These are phyloP conservation scores for Oedothorax gibbosus DNA, from an alignment of 1,140 invertebrate genomes.

Conservation along the genomic window DNA sequence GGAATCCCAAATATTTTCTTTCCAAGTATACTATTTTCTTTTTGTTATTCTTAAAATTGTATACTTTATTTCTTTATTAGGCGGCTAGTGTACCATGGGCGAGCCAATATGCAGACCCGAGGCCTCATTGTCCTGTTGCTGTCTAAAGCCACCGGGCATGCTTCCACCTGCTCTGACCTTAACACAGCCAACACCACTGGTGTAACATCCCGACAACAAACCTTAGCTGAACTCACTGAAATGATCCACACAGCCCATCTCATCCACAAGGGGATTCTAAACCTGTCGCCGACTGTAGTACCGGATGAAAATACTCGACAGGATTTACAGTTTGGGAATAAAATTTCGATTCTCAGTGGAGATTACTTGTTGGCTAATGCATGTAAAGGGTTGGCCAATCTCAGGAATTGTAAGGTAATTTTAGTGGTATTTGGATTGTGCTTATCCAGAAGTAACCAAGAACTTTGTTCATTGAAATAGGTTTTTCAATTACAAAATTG, in stretches of 20 bases:
- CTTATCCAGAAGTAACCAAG: no score
- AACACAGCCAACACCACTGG: slow-evolving; percentile 30
- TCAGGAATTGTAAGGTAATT: slow-evolving; percentile 79
- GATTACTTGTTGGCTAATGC: slow-evolving; percentile 93
- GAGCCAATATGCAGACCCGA: slow-evolving; percentile 92
- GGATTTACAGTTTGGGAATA: slow-evolving; percentile 94
- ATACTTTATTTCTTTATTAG: slow-evolving; percentile 68
- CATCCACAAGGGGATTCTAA: slow-evolving; percentile 82
- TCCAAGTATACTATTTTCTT: neutral
- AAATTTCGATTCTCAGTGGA: slow-evolving; percentile 91
- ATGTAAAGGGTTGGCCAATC: slow-evolving; percentile 84
- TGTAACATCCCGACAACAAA: slow-evolving; percentile 78
- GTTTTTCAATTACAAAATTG: no score
- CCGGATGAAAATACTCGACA: slow-evolving; percentile 69
- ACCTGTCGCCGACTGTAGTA: slow-evolving; percentile 46
- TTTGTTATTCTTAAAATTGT: neutral
- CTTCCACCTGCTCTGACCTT: slow-evolving; percentile 39
- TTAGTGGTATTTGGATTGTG: neutral
- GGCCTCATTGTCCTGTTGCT: slow-evolving; percentile 91
- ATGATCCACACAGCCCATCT: slow-evolving; percentile 97
- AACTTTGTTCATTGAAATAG: no score
- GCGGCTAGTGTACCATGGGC: slow-evolving; percentile 86
- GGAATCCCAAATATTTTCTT: neutral
- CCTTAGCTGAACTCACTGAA: slow-evolving; percentile 93
- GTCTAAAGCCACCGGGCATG: slow-evolving; percentile 86